phyloP scores from a whole-genome alignment of 2,888 invertebrate genomes.

The Camptogramma bilineatum region DNA sequence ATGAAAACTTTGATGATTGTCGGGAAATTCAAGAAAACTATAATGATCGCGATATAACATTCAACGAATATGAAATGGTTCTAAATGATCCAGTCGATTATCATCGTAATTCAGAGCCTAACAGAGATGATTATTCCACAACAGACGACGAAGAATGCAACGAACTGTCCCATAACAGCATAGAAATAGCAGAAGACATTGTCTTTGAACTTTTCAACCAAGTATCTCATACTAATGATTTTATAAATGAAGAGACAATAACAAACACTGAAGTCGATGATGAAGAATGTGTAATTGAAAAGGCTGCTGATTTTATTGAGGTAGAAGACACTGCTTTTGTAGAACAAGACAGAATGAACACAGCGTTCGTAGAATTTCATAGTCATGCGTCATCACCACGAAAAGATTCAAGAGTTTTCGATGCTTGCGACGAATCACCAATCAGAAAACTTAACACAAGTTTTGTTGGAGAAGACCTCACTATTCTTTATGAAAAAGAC shows the following conservation, averaged over 20 bases:
- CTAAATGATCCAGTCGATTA: conserved; percentile 9
- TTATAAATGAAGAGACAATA: neutral
- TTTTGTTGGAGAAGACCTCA: conserved; percentile 47
- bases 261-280: neutral
- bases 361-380: conserved; percentile 60
- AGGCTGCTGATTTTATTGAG: conserved; percentile 4
- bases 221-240: conserved; percentile 6
- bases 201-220: conserved; percentile 45
- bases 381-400: conserved; percentile 61
- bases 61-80: conserved; percentile 36
- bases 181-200: conserved; percentile 39
- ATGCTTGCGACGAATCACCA: conserved; percentile 64
- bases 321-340: conserved; percentile 27
- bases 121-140: conserved; percentile 29
- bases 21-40: neutral
- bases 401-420: conserved; percentile 52
- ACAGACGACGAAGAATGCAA: conserved; percentile 38
- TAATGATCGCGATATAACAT: neutral
- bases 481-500: conserved; percentile 60
- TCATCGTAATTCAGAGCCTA: conserved; percentile 10
- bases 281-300: neutral
- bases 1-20: neutral
- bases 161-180: conserved; percentile 33
- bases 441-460: conserved; percentile 47
- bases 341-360: conserved; percentile 58